phyloP scores from a whole-genome alignment of 2,888 invertebrate genomes.

The Azorinus chamasolen region DNA sequence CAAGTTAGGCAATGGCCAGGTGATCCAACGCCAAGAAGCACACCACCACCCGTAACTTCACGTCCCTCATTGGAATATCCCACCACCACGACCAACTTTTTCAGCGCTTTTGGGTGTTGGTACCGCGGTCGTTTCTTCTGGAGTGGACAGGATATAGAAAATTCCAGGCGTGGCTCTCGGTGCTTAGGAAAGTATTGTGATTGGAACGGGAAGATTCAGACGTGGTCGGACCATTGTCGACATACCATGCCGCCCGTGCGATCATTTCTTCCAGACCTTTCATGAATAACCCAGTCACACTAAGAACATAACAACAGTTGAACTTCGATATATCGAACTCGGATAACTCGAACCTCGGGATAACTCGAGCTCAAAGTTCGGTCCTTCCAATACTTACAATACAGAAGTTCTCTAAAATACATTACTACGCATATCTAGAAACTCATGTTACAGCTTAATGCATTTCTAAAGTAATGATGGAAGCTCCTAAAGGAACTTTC shows the following conservation, averaged over 20 bases:
- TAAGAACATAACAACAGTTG: too few relatives aligned
- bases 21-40: constrained; percentile 13
- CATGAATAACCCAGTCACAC: too few relatives aligned
- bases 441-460: too few relatives aligned
- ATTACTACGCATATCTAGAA: too few relatives aligned
- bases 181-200: constrained; percentile 61
- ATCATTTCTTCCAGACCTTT: background rate
- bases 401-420: too few relatives aligned
- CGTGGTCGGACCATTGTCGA: constrained; percentile 48
- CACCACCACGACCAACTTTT: background rate
- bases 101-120: constrained; percentile 31
- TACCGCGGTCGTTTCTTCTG: constrained; percentile 42
- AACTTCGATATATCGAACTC: too few relatives aligned
- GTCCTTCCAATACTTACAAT: too few relatives aligned
- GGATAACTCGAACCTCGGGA: too few relatives aligned
- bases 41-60: constrained; percentile 7
- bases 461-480: too few relatives aligned
- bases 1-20: constrained; percentile 22
- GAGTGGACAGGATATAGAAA: constrained; percentile 51
- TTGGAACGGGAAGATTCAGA: constrained; percentile 38
- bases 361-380: too few relatives aligned
- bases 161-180: constrained; percentile 15
- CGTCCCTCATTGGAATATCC: background rate
- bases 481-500: too few relatives aligned
- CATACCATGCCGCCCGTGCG: constrained; percentile 21